phyloP scores from a whole-genome alignment of 1,140 invertebrate species.

The Papilio machaon region DNA sequence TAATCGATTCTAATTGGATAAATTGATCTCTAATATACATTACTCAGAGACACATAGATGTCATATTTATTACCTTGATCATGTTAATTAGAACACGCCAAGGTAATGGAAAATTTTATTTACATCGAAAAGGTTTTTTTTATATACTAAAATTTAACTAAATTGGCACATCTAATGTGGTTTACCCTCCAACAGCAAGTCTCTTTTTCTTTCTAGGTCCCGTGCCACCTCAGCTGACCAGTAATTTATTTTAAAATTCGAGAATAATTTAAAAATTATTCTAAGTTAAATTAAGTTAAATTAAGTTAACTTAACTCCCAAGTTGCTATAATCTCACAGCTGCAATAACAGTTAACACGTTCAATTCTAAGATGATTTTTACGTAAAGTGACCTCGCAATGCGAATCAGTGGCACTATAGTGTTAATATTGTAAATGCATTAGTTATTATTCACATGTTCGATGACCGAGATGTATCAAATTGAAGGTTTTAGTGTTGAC shows the following conservation, averaged over 20 bases:
- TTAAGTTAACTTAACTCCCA: background rate
- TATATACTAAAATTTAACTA: background rate
- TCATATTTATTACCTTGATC: background rate
- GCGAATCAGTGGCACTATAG: too few species aligned
- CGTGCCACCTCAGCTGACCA: background rate
- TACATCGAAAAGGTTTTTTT: too few species aligned
- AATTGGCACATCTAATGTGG: background rate
- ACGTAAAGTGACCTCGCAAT: too few species aligned
- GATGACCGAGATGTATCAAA: constrained; percentile 65
- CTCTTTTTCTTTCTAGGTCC: background rate
- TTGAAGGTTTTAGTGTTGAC: constrained; percentile 61
- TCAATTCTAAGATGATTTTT: too few species aligned
- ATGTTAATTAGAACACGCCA: background rate
- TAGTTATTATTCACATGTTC: constrained; percentile 59
- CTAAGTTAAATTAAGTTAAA: too few species aligned
- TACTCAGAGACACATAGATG: constrained; percentile 41
- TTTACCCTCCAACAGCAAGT: too few species aligned
- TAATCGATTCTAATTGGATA: constrained; percentile 66
- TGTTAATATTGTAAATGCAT: constrained; percentile 48
- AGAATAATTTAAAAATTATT: background rate
- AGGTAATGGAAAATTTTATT: background rate
- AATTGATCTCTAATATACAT: constrained; percentile 57
- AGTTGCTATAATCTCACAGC: background rate
- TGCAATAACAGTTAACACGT: constrained; percentile 18
- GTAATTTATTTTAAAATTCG: background rate